Percentiles rank a stretch among this genome's conserved stretches.
These are phyloP conservation scores for Aphelinus certus DNA, from an alignment of 1,140 invertebrate species.

Conservation along the genomic window DNA sequence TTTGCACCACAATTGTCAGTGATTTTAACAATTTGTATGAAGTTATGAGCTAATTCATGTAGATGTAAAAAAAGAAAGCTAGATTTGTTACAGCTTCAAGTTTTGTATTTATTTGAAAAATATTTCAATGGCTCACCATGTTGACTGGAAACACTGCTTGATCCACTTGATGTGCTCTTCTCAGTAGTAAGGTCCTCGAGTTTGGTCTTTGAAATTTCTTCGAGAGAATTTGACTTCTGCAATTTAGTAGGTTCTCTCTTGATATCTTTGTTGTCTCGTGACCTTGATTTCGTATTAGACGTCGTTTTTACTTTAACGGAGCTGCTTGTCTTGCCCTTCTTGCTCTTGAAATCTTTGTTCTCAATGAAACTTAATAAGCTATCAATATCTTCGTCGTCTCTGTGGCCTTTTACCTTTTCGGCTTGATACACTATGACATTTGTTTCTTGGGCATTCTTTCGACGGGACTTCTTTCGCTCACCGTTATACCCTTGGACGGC, in stretches of 20 bases:
- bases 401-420: constrained; percentile 73
- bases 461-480: constrained; percentile 64
- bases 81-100: too few species aligned
- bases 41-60: too few species aligned
- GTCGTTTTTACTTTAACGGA: constrained; percentile 57
- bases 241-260: constrained; percentile 64
- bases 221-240: constrained; percentile 74
- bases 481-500: constrained; percentile 67
- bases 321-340: constrained; percentile 55
- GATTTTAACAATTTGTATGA: too few species aligned
- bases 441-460: constrained; percentile 69
- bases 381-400: constrained; percentile 70
- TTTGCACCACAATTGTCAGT: too few species aligned
- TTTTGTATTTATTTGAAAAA: too few species aligned
- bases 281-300: constrained; percentile 56
- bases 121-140: constrained; percentile 48
- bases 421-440: constrained; percentile 73
- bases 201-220: constrained; percentile 77
- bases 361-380: constrained; percentile 67
- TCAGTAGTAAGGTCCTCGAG: constrained; percentile 73
- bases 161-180: constrained; percentile 58
- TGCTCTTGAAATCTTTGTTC: constrained; percentile 62
- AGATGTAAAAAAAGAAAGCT: too few species aligned
- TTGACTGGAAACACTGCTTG: constrained; percentile 59
- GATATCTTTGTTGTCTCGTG: constrained; percentile 58